Evolutionary conservation across 2,113 vertebrate genomes (phyloP), one percentile per base, ranked within the genome.

Genomic region (Clarias magur): DNA sequence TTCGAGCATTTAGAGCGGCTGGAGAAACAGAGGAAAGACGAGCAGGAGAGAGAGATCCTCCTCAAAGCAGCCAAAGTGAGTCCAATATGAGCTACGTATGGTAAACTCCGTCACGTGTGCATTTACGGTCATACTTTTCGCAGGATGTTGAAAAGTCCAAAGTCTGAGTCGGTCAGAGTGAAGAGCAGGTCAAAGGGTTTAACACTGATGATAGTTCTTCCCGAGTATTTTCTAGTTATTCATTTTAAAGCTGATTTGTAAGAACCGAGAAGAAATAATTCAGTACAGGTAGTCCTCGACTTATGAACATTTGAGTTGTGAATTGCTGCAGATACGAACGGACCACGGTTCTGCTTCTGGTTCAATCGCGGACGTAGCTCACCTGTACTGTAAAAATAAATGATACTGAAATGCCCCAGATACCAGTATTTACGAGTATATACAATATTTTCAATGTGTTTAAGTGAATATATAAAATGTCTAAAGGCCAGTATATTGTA

Each of bases 21-120:
- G 1, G 96, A 97, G 93, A 97, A 97, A 92, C 96, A 97, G 93
- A 95, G 96, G 91, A 97, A 97, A 86, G 96, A 97, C 83, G 96
- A 97, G 86, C 95, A 96, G 86, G 96, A 97, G 92, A 93, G 96
- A 90, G 97, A 97, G 91, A 97, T 97, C 85, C 93, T 97, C 90
- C 90, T 97, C 85, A 97, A 96, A 93, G 96, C 96, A 38, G 96
- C 96, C 73, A 97, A 97, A 95, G 96, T 97, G 94, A 91, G 90
- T 89, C 54, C 0, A 15, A 25, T 8, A 12, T 23, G 4, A 42
- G 30, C 27, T 17, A 5, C 53, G 0, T 80, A 6, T 11, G 25
- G 27, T 19, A 11, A 48, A 59, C 54, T 2, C 15, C 15, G 16
- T 80, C 54, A 30, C 11, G n/a, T 10, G 54, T 25, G n/a, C 48